phyloP scores from a whole-genome alignment of 2,113 vertebrate genomes.

The Psilopogon haemacephalus region DNA sequence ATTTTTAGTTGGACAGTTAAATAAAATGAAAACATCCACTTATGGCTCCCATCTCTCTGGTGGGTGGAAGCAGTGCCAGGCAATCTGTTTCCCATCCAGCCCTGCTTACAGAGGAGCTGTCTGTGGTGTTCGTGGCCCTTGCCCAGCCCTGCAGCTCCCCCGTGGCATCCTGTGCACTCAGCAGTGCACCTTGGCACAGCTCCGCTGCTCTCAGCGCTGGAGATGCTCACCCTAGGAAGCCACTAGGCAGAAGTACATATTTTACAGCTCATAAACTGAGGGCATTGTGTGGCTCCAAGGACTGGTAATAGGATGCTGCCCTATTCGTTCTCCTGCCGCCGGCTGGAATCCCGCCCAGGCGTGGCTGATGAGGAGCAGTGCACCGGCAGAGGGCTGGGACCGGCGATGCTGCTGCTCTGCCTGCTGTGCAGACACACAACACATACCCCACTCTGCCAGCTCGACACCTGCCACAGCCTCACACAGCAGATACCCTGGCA shows the following conservation, averaged over 20 bases:
- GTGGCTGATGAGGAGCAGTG: not conserved
- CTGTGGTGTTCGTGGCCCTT: not conserved
- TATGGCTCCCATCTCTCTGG: not conserved
- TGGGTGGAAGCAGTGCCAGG: not conserved
- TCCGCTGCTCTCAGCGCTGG: not conserved
- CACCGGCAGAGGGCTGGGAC: not conserved
- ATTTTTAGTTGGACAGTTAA: not conserved
- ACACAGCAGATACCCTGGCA: not conserved
- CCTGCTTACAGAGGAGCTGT: not conserved
- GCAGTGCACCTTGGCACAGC: not conserved
- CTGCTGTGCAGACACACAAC: constrained; percentile 4
- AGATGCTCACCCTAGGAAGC: not conserved
- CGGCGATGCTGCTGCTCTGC: not conserved
- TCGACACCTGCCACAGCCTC: not conserved
- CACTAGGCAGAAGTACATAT: not conserved
- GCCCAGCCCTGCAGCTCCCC: not conserved
- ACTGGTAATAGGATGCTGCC: not conserved
- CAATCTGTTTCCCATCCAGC: not conserved
- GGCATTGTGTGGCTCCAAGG: not conserved
- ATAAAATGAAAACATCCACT: not conserved
- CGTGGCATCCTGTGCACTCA: not conserved
- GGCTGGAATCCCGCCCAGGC: constrained; percentile 2
- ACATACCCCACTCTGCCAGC: not conserved
- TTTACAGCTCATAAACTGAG: constrained; percentile 18
- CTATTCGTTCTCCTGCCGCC: not conserved